These are phyloP conservation scores for Lycodopsis pacificus DNA, from an alignment of 2,797 vertebrate species.

Conservation along the genomic window DNA sequence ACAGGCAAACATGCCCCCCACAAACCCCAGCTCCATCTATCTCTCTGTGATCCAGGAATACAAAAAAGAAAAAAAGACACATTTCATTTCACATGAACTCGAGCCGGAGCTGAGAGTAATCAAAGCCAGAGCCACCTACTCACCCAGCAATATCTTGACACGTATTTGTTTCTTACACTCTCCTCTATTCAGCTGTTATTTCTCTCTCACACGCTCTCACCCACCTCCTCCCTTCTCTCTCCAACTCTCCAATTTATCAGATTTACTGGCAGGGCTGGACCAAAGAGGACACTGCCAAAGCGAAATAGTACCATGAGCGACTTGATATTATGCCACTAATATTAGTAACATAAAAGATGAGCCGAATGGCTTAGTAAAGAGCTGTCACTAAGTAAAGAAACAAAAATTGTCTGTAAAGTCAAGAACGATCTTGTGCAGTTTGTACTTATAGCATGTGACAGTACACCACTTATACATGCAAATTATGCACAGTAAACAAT, in stretches of 20 bases:
- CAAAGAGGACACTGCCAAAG: slow-evolving; percentile 30
- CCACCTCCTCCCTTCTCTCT: slow-evolving; percentile 36
- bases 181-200: slow-evolving; percentile 60
- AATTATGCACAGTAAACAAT: not conserved
- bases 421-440: not conserved
- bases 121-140: slow-evolving; percentile 72
- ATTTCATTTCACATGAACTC: slow-evolving; percentile 55
- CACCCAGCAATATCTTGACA: slow-evolving; percentile 61
- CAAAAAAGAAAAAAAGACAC: slow-evolving; percentile 1
- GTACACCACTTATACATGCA: not conserved
- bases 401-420: no score
- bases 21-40: slow-evolving; percentile 7
- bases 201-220: slow-evolving; percentile 41
- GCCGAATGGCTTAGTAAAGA: not conserved
- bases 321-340: slow-evolving; percentile 27
- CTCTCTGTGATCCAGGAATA: slow-evolving; percentile 32
- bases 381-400: not conserved
- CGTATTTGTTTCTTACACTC: slow-evolving; percentile 69
- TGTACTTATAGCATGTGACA: not conserved
- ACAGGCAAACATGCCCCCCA: slow-evolving; percentile 22
- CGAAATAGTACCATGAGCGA: slow-evolving; percentile 15
- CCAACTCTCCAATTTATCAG: slow-evolving; percentile 41
- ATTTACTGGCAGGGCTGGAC: slow-evolving; percentile 43
- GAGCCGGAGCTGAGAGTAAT: slow-evolving; percentile 55
- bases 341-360: slow-evolving; percentile 16